A percentile compares a stretch with the other conserved stretches of the same genome.
These are phyloP conservation scores for Lemur catta DNA, from an alignment of 2,797 vertebrate genomes.

Conservation along the genomic window DNA sequence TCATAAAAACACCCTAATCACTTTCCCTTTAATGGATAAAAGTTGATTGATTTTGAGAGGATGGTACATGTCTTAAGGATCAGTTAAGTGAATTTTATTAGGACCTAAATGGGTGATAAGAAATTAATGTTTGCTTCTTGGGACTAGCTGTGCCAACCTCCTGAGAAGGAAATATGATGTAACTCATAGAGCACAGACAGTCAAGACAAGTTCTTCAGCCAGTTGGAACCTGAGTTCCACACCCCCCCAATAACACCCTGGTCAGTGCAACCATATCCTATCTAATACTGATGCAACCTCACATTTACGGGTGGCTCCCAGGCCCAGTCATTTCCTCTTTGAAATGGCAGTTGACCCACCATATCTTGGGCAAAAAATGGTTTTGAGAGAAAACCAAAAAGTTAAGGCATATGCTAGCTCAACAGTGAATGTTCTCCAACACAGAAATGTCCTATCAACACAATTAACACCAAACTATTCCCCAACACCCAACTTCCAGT, in stretches of 20 bases:
- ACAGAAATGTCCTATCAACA: background rate
- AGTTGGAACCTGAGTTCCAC: background rate
- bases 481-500: background rate
- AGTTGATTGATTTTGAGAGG: background rate
- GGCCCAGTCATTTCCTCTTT: background rate
- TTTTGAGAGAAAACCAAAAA: background rate
- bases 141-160: background rate
- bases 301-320: background rate
- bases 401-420: background rate
- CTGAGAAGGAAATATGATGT: background rate
- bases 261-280: background rate
- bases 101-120: background rate
- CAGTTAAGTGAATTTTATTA: conserved; percentile 20
- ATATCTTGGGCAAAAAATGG: background rate
- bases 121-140: background rate
- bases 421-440: background rate
- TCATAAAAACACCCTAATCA: background rate
- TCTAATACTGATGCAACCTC: background rate
- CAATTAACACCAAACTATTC: background rate
- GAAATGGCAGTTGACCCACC: background rate
- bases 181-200: background rate
- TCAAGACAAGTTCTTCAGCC: background rate
- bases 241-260: background rate
- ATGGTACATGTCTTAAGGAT: background rate
- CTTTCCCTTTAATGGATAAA: conserved; percentile 8